Percentiles rank a stretch among this genome's conserved stretches.
These are phyloP conservation scores for Pholis gunnellus DNA, from an alignment of 2,113 vertebrate genomes.

Conservation along the genomic window DNA sequence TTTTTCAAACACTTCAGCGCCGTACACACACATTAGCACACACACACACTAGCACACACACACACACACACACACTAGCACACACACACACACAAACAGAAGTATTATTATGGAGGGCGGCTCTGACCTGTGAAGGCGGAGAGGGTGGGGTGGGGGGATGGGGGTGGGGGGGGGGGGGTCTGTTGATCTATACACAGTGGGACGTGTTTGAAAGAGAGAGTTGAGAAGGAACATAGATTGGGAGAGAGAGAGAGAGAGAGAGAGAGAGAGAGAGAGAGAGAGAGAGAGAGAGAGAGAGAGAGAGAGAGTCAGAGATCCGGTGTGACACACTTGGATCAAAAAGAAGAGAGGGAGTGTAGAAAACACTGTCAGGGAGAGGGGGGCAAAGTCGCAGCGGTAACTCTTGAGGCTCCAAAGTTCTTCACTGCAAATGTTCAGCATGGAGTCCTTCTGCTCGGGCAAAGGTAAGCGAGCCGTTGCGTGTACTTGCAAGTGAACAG, in stretches of 20 bases:
- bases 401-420: conserved; percentile 58
- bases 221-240: conserved; percentile 32
- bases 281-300: not conserved
- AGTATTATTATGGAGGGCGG: conserved; percentile 75
- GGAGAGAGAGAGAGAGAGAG: no score
- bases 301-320: conserved; percentile 60
- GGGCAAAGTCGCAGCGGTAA: conserved; percentile 8
- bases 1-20: conserved; percentile 51
- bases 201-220: conserved; percentile 67
- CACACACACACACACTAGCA: conserved; percentile 20
- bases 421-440: conserved; percentile 51
- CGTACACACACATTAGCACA: conserved; percentile 12
- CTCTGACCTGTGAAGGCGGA: conserved; percentile 76
- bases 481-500: conserved; percentile 15
- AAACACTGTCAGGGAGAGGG: not conserved
- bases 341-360: conserved; percentile 8
- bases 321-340: conserved; percentile 39
- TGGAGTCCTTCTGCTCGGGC: conserved; percentile 78
- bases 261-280: no score
- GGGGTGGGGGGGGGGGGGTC: conserved; percentile 54
- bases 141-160: conserved; percentile 41
- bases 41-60: conserved; percentile 20
- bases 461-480: conserved; percentile 80
- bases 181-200: conserved; percentile 68
- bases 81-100: conserved; percentile 33